Conservation (phyloP, 2,113 vertebrate species). For the Thunnus maccoyii region DNA sequence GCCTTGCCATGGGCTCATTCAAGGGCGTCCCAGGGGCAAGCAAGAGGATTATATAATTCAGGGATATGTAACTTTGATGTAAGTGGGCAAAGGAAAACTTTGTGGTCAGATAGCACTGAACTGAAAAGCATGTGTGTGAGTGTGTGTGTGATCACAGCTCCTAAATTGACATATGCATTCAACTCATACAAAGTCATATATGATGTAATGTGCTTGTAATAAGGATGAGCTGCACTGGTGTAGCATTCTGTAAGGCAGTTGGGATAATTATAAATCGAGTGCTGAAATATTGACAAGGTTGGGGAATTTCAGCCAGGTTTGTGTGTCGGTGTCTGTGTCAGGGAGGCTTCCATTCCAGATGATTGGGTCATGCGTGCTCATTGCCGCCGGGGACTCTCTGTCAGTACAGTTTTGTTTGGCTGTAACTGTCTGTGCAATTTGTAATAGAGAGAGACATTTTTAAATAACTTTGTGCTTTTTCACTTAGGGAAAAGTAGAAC, state of each 20-base stretch:
- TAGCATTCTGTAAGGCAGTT: not conserved
- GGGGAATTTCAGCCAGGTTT: conserved; percentile 1
- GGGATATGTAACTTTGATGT: conserved; percentile 53
- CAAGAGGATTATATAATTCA: conserved; percentile 44
- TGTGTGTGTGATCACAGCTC: not conserved
- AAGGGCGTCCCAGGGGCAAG: conserved; percentile 40
- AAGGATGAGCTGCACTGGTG: not conserved
- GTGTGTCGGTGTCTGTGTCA: conserved; percentile 3
- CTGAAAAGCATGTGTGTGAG: not conserved
- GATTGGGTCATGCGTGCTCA: not conserved
- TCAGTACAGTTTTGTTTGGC: conserved; percentile 22
- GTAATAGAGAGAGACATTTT: conserved; percentile 14
- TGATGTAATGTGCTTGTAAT: conserved; percentile 31
- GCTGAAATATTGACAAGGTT: conserved; percentile 56
- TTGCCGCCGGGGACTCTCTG: not conserved
- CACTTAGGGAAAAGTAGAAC: conserved; percentile 6
- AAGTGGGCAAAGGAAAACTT: conserved; percentile 39
- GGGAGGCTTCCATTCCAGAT: conserved; percentile 18
- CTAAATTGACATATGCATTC: conserved; percentile 10
- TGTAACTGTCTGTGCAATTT: conserved; percentile 14
- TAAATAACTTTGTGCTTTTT: conserved; percentile 6
- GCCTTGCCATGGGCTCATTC: conserved; percentile 49
- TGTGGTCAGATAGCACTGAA: conserved; percentile 5
- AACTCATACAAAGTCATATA: not conserved
- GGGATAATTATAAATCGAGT: conserved; percentile 38